Base-by-base conservation (phyloP, 2,113 vertebrate species). In the Peromyscus polionotus region DNA sequence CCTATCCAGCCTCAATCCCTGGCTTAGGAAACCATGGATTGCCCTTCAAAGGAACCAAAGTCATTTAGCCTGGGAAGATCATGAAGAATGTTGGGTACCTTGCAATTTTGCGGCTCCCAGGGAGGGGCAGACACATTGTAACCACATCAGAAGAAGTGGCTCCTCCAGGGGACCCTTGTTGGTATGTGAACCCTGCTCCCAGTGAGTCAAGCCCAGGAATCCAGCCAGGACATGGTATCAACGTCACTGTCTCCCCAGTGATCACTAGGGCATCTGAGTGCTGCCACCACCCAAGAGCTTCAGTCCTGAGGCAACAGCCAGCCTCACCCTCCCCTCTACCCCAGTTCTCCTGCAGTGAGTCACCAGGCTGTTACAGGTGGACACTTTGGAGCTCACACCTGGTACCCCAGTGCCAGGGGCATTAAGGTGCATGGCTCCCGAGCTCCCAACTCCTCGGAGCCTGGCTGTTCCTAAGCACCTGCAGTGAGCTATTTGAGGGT, bases 291-390 rank as follows among this genome's bases (percentile, higher is more conserved):
- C 88, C 93, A 86, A 95, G 70, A 80, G 96, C 86, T 85, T 96
- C 42, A 72, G 95, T 85, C 75, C 88, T 51, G 19, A 63, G n/a
- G 85, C 85, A 73, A 61, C 1, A 76, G 51, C 59, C 6, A 1
- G 67, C 72, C 67, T 79, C 77, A 28, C 95, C 90, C 93, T 93
- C 75, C 87, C 83, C 95, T 96, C 91, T 95, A 73, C 54, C 59
- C 81, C 10, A 90, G 75, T 93, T 93, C 94, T 86, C 95, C 61
- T n/a, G n/a, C 16, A 26, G 31, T 96, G 97, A 97, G 91, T 96
- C 97, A 97, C 61, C 17, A 20, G 48, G 0, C 0, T 54, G 75
- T 36, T 80, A 31, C 45, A 77, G 86, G 36, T 0, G 3, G 42
- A 19, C 36, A 80, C 80, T 3, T 39, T 0, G 4, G 36, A 13